These are phyloP conservation scores for Australoheros scitulus DNA, from an alignment of 2,113 vertebrate genomes.

Conservation along the genomic window DNA sequence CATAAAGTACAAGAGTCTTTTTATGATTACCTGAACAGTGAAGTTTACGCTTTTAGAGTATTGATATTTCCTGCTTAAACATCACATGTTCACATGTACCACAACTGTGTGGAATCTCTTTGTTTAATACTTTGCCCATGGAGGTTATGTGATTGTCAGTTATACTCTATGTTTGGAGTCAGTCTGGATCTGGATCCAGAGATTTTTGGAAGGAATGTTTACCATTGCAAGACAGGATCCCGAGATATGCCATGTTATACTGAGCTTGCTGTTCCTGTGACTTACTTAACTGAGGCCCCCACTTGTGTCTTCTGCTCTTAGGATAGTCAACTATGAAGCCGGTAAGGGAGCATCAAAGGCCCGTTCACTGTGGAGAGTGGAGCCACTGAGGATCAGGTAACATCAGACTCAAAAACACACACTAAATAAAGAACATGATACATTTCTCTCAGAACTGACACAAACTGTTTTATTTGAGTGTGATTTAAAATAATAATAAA, in stretches of 20 bases:
- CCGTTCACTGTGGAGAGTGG: constrained; percentile 94
- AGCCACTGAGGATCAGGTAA: constrained; percentile 96
- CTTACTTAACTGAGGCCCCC: background rate
- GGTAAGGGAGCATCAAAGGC: constrained; percentile 89
- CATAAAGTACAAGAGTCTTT: background rate
- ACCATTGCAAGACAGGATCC: background rate
- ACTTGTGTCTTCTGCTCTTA: constrained; percentile 61
- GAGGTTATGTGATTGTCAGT: too few relatives aligned
- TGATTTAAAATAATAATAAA: background rate
- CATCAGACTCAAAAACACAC: background rate
- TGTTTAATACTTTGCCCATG: too few relatives aligned
- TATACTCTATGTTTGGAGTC: too few relatives aligned
- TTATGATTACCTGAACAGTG: background rate
- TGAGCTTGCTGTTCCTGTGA: background rate
- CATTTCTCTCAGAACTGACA: background rate
- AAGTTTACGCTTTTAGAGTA: background rate
- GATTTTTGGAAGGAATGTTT: too few relatives aligned
- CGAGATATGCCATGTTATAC: background rate
- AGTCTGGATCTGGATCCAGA: too few relatives aligned
- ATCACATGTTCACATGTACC: too few relatives aligned
- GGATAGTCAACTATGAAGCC: constrained; percentile 92
- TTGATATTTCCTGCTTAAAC: background rate
- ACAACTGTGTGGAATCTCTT: too few relatives aligned
- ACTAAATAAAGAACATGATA: background rate
- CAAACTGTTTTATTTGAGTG: background rate